Percentiles rank a stretch among this genome's conserved stretches.
phyloP scores from a whole-genome alignment of 2,888 invertebrate genomes.

The Acheta domesticus region DNA sequence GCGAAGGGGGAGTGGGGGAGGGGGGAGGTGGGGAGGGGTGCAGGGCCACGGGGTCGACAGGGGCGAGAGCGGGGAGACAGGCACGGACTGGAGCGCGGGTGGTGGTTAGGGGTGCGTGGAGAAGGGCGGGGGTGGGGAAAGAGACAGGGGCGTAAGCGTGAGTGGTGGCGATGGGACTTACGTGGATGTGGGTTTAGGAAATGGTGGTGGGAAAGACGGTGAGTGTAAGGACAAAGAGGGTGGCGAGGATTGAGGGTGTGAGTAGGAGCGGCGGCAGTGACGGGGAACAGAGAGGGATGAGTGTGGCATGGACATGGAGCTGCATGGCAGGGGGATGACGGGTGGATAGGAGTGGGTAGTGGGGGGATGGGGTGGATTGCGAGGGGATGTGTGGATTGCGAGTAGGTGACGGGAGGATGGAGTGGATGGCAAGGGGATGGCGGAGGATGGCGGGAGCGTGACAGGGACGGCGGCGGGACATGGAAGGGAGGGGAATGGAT shows the following conservation, averaged over 20 bases:
- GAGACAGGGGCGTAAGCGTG: not conserved
- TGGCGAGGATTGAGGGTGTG: not conserved
- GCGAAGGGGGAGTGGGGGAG: constrained; percentile 38
- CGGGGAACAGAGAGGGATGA: not conserved
- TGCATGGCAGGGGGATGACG: not conserved
- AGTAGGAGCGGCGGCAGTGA: too few species aligned
- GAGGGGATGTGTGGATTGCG: too few species aligned
- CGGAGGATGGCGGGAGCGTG: too few species aligned
- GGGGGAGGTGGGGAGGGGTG: too few species aligned
- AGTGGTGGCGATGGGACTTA: not conserved
- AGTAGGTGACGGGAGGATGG: too few species aligned
- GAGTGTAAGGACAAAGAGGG: not conserved
- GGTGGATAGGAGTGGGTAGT: not conserved
- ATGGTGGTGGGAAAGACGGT: not conserved
- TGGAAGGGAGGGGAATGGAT: too few species aligned
- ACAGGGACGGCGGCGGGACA: too few species aligned
- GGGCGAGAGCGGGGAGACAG: too few species aligned
- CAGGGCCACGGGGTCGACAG: too few species aligned
- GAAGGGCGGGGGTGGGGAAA: constrained; percentile 35
- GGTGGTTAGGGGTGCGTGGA: constrained; percentile 34
- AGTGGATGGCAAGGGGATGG: too few species aligned
- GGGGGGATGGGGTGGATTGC: too few species aligned
- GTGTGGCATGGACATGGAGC: not conserved
- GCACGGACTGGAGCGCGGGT: too few species aligned
- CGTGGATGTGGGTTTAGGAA: not conserved